These are phyloP conservation scores for Oenanthe oenanthe DNA, from an alignment of 2,113 vertebrate species.

Conservation along the genomic window DNA sequence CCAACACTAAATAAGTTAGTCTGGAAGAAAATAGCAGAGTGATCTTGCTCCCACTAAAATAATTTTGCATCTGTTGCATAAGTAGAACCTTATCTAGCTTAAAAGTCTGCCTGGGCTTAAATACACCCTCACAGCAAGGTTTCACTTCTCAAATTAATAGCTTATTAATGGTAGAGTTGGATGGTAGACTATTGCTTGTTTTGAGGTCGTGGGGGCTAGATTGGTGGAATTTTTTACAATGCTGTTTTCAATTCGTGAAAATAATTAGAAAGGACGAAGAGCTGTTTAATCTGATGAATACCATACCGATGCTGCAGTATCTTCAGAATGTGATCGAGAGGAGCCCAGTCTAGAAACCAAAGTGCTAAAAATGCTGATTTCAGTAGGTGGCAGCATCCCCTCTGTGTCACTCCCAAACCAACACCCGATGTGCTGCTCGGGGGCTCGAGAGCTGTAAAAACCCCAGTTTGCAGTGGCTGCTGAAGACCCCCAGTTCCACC, in stretches of 20 bases:
- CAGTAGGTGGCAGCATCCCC: slow-evolving; percentile 66
- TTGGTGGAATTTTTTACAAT: background rate
- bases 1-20: background rate
- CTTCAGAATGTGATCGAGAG: background rate
- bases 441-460: background rate
- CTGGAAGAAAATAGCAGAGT: background rate
- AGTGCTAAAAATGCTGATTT: slow-evolving; percentile 17
- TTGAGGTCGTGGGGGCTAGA: fast-evolving
- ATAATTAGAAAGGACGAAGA: background rate
- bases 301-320: background rate
- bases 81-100: background rate
- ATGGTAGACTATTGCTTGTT: background rate
- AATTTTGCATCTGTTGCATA: background rate
- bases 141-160: background rate
- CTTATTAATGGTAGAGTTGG: background rate
- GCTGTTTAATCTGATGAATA: background rate
- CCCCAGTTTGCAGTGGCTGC: fast-evolving
- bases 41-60: background rate
- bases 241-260: background rate
- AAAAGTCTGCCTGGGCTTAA: background rate
- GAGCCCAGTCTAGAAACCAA: background rate
- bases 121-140: background rate
- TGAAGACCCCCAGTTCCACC: background rate
- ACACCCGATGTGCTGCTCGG: background rate
- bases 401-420: slow-evolving; percentile 1